Evolutionary conservation across 2,797 vertebrate species (phyloP).

Genomic region (Natrix natrix): DNA sequence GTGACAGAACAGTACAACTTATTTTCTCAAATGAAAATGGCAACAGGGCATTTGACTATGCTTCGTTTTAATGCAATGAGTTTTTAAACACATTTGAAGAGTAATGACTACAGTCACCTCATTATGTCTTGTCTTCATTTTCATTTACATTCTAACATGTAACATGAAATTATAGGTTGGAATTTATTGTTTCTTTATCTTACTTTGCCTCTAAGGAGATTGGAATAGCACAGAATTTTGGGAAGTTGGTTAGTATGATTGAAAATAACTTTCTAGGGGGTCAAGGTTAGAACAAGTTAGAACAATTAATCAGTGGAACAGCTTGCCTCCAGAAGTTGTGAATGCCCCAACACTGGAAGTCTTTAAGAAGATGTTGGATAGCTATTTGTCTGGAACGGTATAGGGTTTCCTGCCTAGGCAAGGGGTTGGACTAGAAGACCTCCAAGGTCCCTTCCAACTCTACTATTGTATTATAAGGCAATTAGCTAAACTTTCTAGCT

Average conservation of each 20-base stretch:
- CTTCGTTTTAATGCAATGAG: constrained; percentile 57
- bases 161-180: background rate
- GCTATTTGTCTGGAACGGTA: too few relatives aligned
- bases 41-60: constrained; percentile 35
- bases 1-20: constrained; percentile 45
- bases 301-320: too few relatives aligned
- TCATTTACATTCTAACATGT: constrained; percentile 41
- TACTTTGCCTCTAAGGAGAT: background rate
- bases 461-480: too few relatives aligned
- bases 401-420: too few relatives aligned
- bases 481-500: background rate
- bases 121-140: constrained; percentile 40
- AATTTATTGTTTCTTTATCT: background rate
- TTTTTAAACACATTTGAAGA: constrained; percentile 37
- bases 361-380: too few relatives aligned
- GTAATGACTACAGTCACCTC: constrained; percentile 34
- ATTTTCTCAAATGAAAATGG: constrained; percentile 43
- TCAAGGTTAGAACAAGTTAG: too few relatives aligned
- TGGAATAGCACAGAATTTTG: background rate
- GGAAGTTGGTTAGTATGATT: background rate
- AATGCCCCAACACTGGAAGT: too few relatives aligned
- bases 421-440: too few relatives aligned
- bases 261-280: background rate
- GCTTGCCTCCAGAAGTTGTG: too few relatives aligned
- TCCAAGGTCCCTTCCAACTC: too few relatives aligned